phyloP scores from a whole-genome alignment of 2,113 vertebrate genomes.

The Ageneiosus marmoratus region DNA sequence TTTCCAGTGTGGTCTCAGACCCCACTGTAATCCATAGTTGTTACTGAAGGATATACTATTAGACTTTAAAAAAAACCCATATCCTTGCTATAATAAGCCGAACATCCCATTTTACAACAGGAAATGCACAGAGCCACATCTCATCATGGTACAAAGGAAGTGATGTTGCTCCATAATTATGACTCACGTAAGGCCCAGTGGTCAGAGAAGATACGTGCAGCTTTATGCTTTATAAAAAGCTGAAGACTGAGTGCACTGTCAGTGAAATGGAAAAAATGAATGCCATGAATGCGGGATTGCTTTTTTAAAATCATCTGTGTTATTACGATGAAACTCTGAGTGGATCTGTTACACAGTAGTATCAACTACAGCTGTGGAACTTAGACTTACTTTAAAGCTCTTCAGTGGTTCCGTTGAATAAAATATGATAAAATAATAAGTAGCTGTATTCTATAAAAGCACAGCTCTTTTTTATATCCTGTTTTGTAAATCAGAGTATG shows the following conservation, averaged over 20 bases:
- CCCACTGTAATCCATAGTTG: too few species aligned
- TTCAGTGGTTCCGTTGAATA: background rate
- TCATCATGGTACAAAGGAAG: conserved; percentile 42
- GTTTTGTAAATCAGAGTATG: background rate
- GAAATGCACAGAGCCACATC: conserved; percentile 22
- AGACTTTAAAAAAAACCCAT: background rate
- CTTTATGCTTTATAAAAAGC: background rate
- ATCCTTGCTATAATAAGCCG: background rate
- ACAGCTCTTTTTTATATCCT: background rate
- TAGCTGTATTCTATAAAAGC: too few species aligned
- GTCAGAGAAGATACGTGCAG: conserved; percentile 7
- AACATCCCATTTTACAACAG: conserved; percentile 23
- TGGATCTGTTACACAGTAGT: background rate
- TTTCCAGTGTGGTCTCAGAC: too few species aligned
- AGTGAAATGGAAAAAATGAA: background rate
- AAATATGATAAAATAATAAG: background rate
- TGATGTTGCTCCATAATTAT: conserved; percentile 39
- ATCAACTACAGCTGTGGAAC: background rate
- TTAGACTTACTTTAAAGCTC: background rate
- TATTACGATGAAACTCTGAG: background rate
- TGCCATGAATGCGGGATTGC: background rate
- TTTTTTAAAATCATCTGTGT: background rate
- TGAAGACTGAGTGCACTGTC: background rate
- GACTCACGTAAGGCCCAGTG: conserved; percentile 25
- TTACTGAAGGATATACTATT: background rate